These are phyloP conservation scores for Sacculina carcini DNA, from an alignment of 2,888 invertebrate genomes.

Conservation along the genomic window DNA sequence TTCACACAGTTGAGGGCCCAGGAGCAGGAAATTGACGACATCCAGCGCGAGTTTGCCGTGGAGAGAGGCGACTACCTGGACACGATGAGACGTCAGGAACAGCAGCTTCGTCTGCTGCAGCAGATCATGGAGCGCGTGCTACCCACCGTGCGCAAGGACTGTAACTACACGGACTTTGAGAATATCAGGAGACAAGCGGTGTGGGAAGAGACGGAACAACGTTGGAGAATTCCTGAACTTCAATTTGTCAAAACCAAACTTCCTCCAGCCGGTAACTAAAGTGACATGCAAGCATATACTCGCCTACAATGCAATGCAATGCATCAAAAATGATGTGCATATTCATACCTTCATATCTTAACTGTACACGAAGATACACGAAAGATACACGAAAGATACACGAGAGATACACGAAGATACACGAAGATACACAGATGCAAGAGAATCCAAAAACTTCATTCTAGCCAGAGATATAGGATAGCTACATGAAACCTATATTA, in stretches of 20 bases:
- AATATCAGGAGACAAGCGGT: constrained; percentile 34
- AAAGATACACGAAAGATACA: background rate
- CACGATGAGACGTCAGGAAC: constrained; percentile 44
- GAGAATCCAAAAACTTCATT: background rate
- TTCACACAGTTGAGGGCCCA: constrained; percentile 30
- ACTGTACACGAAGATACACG: too few relatives aligned
- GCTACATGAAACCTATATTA: background rate
- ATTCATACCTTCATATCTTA: too few relatives aligned
- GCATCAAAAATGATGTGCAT: too few relatives aligned
- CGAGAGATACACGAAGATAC: background rate
- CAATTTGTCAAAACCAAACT: constrained; percentile 34
- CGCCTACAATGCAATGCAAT: too few relatives aligned
- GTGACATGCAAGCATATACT: background rate
- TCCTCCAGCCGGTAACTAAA: constrained; percentile 31
- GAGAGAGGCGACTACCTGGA: constrained; percentile 59
- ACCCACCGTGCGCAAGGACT: constrained; percentile 39
- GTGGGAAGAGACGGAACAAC: constrained; percentile 46
- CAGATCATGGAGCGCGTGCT: constrained; percentile 33
- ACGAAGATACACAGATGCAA: background rate
- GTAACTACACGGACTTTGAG: constrained; percentile 47
- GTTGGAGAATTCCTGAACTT: constrained; percentile 42
- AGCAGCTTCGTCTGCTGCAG: constrained; percentile 35
- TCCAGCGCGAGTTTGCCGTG: constrained; percentile 52
- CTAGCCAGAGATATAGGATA: background rate
- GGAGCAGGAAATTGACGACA: constrained; percentile 42